Percentiles rank a stretch among this genome's conserved stretches.
These are phyloP conservation scores for Bergia sp. DNA, from an alignment of 92 coral and sea anemone genomes.

Conservation along the genomic window DNA sequence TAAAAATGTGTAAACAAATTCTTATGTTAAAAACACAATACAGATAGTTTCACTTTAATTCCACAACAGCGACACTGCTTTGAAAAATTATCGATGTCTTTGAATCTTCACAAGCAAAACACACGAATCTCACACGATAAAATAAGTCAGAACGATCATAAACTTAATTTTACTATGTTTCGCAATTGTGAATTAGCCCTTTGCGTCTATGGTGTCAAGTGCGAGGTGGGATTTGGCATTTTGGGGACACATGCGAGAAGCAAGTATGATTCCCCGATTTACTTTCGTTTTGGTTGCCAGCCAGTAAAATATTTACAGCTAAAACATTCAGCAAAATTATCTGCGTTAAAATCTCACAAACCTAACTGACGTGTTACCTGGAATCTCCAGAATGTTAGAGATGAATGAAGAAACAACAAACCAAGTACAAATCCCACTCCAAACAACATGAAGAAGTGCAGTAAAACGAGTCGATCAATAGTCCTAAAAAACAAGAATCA, in stretches of 20 bases:
- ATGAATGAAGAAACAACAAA: constrained; percentile 81
- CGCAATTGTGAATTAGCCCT: constrained; percentile 5
- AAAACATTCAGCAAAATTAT: background rate
- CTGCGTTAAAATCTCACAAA: background rate
- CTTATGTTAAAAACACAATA: background rate
- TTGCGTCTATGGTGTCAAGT: background rate
- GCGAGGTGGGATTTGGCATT: background rate
- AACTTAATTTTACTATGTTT: background rate
- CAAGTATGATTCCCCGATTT: background rate
- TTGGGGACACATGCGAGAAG: background rate
- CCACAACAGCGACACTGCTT: background rate
- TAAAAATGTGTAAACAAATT: background rate
- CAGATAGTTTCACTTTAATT: background rate
- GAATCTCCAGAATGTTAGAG: constrained; percentile 85
- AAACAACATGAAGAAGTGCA: constrained; percentile 86
- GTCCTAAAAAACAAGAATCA: constrained; percentile 48
- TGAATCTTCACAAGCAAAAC: background rate
- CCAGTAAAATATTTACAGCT: background rate
- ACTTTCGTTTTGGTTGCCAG: background rate
- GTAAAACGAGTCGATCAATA: constrained; percentile 83
- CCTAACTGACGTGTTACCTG: constrained; percentile 56
- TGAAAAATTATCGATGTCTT: background rate
- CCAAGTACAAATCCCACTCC: constrained; percentile 86
- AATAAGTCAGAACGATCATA: background rate
- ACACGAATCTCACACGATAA: background rate